Evolutionary conservation across 2,113 vertebrate species (phyloP), one percentile per base, ranked within the genome.

Genomic region (Glaucomys volans): DNA sequence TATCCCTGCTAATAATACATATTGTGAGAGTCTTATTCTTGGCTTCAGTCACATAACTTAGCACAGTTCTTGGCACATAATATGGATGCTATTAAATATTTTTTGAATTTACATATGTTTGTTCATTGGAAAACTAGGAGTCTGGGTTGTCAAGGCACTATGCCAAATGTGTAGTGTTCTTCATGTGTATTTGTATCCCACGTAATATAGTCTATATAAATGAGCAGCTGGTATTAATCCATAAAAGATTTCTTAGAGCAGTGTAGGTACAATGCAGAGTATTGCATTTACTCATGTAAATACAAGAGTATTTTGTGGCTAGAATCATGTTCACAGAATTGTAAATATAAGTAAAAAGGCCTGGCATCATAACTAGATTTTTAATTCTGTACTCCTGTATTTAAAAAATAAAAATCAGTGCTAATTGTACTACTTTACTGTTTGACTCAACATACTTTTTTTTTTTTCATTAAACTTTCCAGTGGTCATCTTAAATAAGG

Each of bases 211-310:
- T 75, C 35, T 52, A n/a, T n/a, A 64, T 66, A 62, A 13, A 86
- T 9, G 24, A 28, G 20, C 32, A 95, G 22, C 40, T 90, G 35
- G 50, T 91, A 74, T 85, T 90, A 66, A 87, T 76, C 26, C 26
- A 40, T 95, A 86, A 91, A 82, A 90, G 14, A 84, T 80, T 96
- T 66, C 24, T 80, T 87, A 92, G 74, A 90, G 57, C 16, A 57
- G 13, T 87, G 35, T 35, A 74, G 79, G 7, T 89, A 66, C 2
- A 92, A 50, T 80, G 26, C 52, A 54, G 67, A 96, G 3, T 87
- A 83, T 95, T 67, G 14, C 85, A 50, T 90, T 95, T 86, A n/a
- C n/a, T 96, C 93, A 44, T 79, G 77, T 14, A 59, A 66, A 83
- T 4, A 71, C 54, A 93, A 16, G 92, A 37, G 37, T 93, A 14